These are phyloP conservation scores for Amblyornis subalaris DNA, from an alignment of 2,113 vertebrate genomes.

Conservation along the genomic window DNA sequence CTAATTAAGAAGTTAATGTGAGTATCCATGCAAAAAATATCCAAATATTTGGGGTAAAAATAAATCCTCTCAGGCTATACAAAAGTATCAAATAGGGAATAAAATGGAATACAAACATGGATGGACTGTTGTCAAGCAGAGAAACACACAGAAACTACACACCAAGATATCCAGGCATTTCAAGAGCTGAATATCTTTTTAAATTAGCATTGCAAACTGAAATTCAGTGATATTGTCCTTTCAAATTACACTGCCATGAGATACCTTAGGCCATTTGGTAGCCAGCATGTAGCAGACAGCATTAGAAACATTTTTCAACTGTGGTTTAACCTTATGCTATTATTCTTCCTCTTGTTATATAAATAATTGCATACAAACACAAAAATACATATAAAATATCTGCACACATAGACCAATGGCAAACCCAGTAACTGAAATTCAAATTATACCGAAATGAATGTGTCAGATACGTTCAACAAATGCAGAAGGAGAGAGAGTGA, in stretches of 20 bases:
- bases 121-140: not conserved
- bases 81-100: not conserved
- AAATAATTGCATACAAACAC: not conserved
- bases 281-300: not conserved
- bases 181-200: not conserved
- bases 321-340: not conserved
- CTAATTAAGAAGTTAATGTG: not conserved
- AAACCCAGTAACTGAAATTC: not conserved
- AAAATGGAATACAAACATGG: not conserved
- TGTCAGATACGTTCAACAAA: not conserved
- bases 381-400: not conserved
- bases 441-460: not conserved
- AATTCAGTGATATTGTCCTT: not conserved
- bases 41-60: not conserved
- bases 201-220: not conserved
- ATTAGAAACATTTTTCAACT: not conserved
- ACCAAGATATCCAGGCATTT: not conserved
- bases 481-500: not conserved
- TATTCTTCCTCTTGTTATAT: not conserved
- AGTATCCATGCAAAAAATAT: not conserved
- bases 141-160: not conserved
- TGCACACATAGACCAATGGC: rapidly evolving
- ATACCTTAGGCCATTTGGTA: not conserved
- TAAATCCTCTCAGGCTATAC: not conserved
- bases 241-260: not conserved